Evolutionary conservation across 2,113 vertebrate genomes (phyloP), one percentile per base, ranked within the genome.

Genomic region (Syngnathus scovelli): DNA sequence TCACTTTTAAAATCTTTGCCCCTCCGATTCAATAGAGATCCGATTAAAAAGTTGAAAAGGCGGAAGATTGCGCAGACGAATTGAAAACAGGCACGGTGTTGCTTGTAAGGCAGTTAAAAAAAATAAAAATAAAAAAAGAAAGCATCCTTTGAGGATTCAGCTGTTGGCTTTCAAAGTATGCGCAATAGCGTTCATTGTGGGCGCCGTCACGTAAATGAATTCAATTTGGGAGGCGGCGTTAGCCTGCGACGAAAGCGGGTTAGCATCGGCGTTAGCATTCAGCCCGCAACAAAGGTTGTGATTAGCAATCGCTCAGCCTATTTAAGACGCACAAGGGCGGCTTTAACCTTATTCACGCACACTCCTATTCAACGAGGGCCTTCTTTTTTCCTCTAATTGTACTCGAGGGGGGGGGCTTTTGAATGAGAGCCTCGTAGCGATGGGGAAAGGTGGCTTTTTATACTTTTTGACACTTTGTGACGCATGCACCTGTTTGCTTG

Each of bases 181-280:
- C 76, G 67, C 84, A 77, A 75, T 70, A 59, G 71, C 79, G 80
- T 68, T 84, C 86, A 85, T 87, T 87, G 88, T 86, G 75, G 72
- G 85, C 83, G 77, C 81, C 84, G 81, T 80, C 82, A 75, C 71
- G 83, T 70, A 23, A 23, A 23, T 23, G 1, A 23, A 87, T 90
- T 87, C 67, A 65, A 87, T 86, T 88, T 87, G 63, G 41, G 48
- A 82, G 78, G 68, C 76, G 74, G 78, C 52, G 78, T 78, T 86
- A 84, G 55, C 81, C 81, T 81, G 79, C 81, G 80, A 83, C 77
- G 77, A 69, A 86, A 86, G 76, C 48, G 77, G 72, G 79, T 90
- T 90, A 86, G 88, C 82, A 88, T 89, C 37, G 80, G 85, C 68
- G 78, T 82, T 81, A 87, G 76, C 87, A 88, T 88, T 88, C 85